These are phyloP conservation scores for Dendrocincla fuliginosa DNA, from an alignment of 2,797 vertebrate species.

Conservation along the genomic window DNA sequence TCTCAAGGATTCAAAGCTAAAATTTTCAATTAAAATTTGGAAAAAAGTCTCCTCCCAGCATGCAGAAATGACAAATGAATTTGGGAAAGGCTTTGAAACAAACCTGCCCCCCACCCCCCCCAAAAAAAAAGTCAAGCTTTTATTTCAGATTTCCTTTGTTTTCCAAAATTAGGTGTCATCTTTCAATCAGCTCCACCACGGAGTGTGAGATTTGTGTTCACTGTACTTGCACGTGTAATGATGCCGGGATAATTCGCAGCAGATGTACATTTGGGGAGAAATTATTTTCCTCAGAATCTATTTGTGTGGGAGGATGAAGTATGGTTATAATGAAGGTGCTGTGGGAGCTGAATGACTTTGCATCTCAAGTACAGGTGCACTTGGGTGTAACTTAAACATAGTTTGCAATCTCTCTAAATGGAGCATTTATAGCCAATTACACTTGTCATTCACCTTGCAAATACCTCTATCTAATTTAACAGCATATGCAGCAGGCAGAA, in stretches of 20 bases:
- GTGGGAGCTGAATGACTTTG: constrained; percentile 58
- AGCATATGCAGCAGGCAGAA: constrained; percentile 49
- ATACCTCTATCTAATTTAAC: constrained; percentile 51
- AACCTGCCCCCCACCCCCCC: neutral
- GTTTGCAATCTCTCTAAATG: constrained; percentile 67
- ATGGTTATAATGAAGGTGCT: constrained; percentile 58
- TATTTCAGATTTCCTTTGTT: constrained; percentile 23
- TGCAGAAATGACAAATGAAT: neutral
- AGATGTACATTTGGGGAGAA: constrained; percentile 66
- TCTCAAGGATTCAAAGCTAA: neutral
- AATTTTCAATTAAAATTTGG: neutral
- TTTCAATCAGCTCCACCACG: constrained; percentile 30
- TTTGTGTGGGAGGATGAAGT: constrained; percentile 68
- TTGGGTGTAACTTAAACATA: constrained; percentile 70
- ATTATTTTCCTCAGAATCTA: constrained; percentile 58
- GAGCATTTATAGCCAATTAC: constrained; percentile 68
- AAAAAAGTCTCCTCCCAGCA: neutral
- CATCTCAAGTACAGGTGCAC: constrained; percentile 67
- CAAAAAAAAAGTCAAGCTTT: neutral
- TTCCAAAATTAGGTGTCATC: constrained; percentile 31
- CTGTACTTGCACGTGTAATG: constrained; percentile 46
- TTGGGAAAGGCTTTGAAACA: neutral
- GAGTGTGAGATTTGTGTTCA: constrained; percentile 19
- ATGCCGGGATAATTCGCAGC: constrained; percentile 38
- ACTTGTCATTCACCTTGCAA: constrained; percentile 67